Evolutionary conservation across 2,113 vertebrate species (phyloP).

Genomic region (Saccopteryx leptura): DNA sequence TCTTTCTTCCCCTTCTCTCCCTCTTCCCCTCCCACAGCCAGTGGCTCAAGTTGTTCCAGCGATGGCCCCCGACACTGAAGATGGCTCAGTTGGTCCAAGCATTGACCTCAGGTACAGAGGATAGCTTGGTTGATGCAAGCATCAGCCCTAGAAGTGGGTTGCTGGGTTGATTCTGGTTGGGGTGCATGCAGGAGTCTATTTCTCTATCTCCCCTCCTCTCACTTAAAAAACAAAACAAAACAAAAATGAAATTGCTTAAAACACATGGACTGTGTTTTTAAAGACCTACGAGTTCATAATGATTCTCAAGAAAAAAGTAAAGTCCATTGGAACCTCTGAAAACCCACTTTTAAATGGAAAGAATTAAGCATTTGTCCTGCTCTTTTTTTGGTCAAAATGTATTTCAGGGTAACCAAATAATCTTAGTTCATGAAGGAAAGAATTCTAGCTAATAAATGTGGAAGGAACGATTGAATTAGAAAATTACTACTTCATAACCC

Average conservation of each 20-base stretch:
- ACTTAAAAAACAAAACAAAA: too few species aligned
- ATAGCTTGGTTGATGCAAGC: too few species aligned
- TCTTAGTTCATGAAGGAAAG: not conserved
- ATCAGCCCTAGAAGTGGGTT: too few species aligned
- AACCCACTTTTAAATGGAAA: not conserved
- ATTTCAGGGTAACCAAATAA: not conserved
- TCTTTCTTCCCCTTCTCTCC: too few species aligned
- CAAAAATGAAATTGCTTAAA: not conserved
- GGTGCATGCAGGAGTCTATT: too few species aligned
- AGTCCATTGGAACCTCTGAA: not conserved
- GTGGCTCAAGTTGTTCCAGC: too few species aligned
- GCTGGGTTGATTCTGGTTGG: too few species aligned
- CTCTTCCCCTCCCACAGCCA: too few species aligned
- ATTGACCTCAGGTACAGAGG: too few species aligned
- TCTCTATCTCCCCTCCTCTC: too few species aligned
- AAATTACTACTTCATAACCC: not conserved
- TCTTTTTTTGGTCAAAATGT: not conserved
- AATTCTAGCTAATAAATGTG: conserved; percentile 37
- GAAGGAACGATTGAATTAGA: not conserved
- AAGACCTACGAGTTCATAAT: not conserved
- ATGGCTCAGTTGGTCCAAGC: too few species aligned
- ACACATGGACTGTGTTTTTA: not conserved
- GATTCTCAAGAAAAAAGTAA: not conserved
- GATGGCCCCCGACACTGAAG: too few species aligned
- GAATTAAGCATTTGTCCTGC: not conserved